Conservation (phyloP, 2,797 vertebrate species). For the Anas bernieri region DNA sequence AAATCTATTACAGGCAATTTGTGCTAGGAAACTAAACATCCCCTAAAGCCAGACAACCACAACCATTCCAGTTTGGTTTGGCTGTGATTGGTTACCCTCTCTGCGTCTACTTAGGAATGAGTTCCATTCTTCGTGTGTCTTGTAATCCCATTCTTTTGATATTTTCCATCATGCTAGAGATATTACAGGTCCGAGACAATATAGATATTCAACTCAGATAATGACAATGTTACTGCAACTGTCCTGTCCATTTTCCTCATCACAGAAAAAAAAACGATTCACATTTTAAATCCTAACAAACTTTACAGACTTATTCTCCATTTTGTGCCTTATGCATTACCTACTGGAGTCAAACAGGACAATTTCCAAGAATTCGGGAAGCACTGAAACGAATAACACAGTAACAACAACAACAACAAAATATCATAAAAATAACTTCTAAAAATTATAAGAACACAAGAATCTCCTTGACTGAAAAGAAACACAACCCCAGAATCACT, state of each 20-base stretch:
- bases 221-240: constrained; percentile 27
- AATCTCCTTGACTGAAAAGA: neutral
- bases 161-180: neutral
- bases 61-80: neutral
- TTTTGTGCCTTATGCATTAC: neutral
- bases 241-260: neutral
- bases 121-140: neutral
- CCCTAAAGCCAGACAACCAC: constrained; percentile 29
- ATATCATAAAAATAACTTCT: neutral
- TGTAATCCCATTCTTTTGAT: constrained; percentile 32
- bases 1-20: constrained; percentile 60
- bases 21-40: constrained; percentile 31
- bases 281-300: neutral
- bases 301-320: neutral
- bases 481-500: neutral
- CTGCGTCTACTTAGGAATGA: constrained; percentile 11
- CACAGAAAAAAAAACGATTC: neutral
- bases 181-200: neutral
- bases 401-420: neutral
- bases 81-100: neutral
- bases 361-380: neutral
- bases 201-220: neutral
- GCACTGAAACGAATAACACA: neutral
- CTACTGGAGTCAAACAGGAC: neutral
- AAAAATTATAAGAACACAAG: neutral